Percentiles rank a stretch among this genome's conserved stretches.
Evolutionary conservation across 2,113 vertebrate species (phyloP).

Genomic region (Meles meles): DNA sequence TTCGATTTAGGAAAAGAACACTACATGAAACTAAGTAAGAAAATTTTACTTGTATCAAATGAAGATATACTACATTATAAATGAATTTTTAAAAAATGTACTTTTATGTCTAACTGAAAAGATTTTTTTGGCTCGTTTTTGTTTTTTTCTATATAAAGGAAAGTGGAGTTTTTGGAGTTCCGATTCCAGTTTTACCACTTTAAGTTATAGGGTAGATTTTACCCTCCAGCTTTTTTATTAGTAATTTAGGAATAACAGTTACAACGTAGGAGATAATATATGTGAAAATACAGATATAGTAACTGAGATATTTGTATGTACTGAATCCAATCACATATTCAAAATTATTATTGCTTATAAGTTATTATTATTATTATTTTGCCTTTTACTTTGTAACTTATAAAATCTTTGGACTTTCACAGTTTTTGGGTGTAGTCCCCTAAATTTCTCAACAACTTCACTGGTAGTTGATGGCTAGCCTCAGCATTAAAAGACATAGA

Average conservation of each 20-base stretch:
- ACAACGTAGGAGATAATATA: not conserved
- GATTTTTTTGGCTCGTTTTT: not conserved
- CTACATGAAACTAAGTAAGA: conserved; percentile 85
- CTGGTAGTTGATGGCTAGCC: not conserved
- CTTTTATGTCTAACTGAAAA: not conserved
- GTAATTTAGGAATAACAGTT: not conserved
- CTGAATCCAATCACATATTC: not conserved
- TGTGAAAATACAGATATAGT: not conserved
- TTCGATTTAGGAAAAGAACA: conserved; percentile 78
- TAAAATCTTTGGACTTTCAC: not conserved
- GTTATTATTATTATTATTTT: not conserved
- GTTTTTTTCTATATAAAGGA: not conserved
- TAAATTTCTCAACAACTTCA: not conserved
- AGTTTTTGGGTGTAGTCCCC: not conserved
- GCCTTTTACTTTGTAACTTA: not conserved
- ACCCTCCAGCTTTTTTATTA: not conserved
- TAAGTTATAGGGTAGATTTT: not conserved
- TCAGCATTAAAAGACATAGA: not conserved
- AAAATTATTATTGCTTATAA: not conserved
- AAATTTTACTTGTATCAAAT: not conserved
- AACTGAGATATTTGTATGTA: not conserved
- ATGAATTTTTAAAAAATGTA: not conserved
- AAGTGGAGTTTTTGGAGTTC: not conserved
- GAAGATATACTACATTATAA: not conserved
- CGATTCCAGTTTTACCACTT: not conserved